Evolutionary conservation across 1,140 invertebrate genomes (phyloP).

Genomic region (Papilio aristodemus): DNA sequence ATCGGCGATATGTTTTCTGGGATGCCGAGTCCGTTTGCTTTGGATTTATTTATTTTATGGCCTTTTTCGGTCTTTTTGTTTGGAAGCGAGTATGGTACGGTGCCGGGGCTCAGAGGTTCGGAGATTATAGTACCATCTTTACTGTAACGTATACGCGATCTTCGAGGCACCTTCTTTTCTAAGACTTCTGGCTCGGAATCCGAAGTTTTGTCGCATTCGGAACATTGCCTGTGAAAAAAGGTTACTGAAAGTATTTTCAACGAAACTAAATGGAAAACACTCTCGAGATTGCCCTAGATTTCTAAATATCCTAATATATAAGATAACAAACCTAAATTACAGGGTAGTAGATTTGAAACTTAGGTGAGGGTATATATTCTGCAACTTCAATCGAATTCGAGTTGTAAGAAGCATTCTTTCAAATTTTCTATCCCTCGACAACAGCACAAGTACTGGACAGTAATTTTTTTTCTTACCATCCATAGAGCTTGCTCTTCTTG

Average conservation of each 20-base stretch:
- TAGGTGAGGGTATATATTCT: too few relatives aligned
- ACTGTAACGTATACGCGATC: conserved; percentile 87
- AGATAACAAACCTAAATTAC: too few relatives aligned
- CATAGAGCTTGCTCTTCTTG: conserved; percentile 95
- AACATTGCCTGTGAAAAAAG: conserved; percentile 86
- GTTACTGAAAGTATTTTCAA: conserved; percentile 24
- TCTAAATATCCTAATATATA: too few relatives aligned
- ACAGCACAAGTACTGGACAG: too few relatives aligned
- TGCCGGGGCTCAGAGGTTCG: conserved; percentile 59
- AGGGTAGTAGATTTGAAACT: too few relatives aligned
- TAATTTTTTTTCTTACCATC: conserved; percentile 92
- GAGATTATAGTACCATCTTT: conserved; percentile 82
- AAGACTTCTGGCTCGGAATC: conserved; percentile 87
- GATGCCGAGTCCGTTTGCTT: conserved; percentile 40
- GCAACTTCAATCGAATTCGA: too few relatives aligned
- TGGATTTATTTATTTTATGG: conserved; percentile 56
- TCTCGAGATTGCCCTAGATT: too few relatives aligned
- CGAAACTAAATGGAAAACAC: too few relatives aligned
- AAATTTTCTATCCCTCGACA: too few relatives aligned
- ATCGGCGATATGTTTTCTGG: conserved; percentile 75
- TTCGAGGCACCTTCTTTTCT: conserved; percentile 88
- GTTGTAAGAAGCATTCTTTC: too few relatives aligned
- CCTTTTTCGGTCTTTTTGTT: conserved; percentile 55
- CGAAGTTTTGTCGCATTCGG: conserved; percentile 92
- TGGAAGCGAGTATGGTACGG: conserved; percentile 55